Conservation (phyloP, 35 echinoderm and acorn worm genomes). For the Heliocidaris tuberculata region DNA sequence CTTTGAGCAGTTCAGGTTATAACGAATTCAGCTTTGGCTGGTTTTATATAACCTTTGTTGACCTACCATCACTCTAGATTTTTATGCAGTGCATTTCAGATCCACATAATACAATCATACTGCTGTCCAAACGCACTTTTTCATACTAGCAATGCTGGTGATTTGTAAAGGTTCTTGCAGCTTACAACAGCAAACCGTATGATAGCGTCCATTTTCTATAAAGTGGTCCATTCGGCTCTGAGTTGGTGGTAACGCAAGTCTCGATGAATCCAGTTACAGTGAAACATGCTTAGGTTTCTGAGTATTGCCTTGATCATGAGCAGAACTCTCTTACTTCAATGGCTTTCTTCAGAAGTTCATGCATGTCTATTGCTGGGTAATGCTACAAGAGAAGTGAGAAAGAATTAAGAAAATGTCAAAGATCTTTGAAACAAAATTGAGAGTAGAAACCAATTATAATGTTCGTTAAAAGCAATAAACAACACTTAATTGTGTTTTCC, state of each 20-base stretch:
- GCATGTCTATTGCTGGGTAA: constrained; percentile 73
- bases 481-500: too few relatives aligned
- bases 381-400: constrained; percentile 36
- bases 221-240: background rate
- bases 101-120: background rate
- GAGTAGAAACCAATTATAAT: too few relatives aligned
- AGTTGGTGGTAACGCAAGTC: background rate
- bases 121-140: background rate
- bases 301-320: constrained; percentile 18
- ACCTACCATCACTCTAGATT: too few relatives aligned
- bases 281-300: background rate
- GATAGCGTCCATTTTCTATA: background rate
- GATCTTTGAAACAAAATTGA: too few relatives aligned
- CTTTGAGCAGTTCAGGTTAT: too few relatives aligned
- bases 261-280: background rate
- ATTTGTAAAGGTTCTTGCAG: background rate
- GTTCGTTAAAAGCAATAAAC: too few relatives aligned
- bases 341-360: constrained; percentile 66
- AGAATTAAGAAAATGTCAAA: background rate
- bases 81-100: too few relatives aligned
- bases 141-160: background rate
- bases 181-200: background rate
- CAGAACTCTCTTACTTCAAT: constrained; percentile 38
- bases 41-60: too few relatives aligned
- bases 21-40: too few relatives aligned